A percentile compares a stretch with the other conserved stretches of the same genome.
These are phyloP conservation scores for Neofelis nebulosa DNA, from an alignment of 2,113 vertebrate species.

Conservation along the genomic window DNA sequence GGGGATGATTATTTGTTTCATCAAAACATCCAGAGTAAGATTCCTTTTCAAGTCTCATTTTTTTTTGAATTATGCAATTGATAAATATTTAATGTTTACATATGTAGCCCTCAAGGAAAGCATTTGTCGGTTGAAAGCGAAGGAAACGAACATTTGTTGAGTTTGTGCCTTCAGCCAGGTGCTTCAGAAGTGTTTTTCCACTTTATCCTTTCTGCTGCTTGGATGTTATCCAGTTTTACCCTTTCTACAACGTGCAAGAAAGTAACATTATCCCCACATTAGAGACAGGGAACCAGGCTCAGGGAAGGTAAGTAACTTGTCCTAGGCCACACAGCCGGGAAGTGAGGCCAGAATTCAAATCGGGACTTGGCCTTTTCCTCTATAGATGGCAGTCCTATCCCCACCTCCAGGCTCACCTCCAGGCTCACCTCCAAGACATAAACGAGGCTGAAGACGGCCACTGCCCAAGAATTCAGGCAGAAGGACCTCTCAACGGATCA, in stretches of 20 bases:
- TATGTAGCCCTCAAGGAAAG: constrained; percentile 6
- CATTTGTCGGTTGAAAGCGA: not conserved
- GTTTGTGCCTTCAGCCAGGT: not conserved
- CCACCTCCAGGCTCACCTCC: not conserved
- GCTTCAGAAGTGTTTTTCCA: not conserved
- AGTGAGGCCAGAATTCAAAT: not conserved
- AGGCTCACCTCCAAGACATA: not conserved
- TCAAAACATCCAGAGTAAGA: not conserved
- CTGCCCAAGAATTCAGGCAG: not conserved
- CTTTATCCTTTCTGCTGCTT: not conserved
- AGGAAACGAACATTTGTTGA: constrained; percentile 6
- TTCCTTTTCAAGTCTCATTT: constrained; percentile 41
- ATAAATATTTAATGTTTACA: constrained; percentile 55
- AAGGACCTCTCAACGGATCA: not conserved
- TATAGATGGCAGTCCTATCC: not conserved
- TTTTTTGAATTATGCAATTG: not conserved
- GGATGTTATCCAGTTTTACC: not conserved
- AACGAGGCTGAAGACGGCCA: not conserved
- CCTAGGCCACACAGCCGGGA: not conserved
- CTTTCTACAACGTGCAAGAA: not conserved
- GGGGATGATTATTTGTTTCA: not conserved
- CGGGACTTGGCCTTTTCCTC: not conserved
- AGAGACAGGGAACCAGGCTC: not conserved
- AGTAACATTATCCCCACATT: not conserved
- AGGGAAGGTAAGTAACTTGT: not conserved